Evolutionary conservation across 2,888 invertebrate genomes (phyloP), one percentile per base, ranked within the genome.

Genomic region (Lordiphosa fenestrarum): DNA sequence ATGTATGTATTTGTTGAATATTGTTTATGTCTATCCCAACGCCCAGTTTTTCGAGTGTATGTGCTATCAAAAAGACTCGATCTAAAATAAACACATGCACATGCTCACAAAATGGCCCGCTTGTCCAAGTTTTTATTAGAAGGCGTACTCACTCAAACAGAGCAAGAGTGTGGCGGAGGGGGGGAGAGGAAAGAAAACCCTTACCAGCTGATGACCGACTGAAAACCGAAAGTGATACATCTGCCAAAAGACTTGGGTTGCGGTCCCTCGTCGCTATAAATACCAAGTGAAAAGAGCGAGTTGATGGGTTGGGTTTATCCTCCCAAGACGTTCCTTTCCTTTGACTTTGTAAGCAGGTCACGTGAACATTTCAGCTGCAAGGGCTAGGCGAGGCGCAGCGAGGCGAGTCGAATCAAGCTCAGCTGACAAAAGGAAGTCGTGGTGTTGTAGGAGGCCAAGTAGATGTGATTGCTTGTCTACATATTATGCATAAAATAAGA

Each of bases 341-440:
- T 67, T 73, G 75, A 80, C 62, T 78, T 77, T 56, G 84, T 75
- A 81, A 81, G 77, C 80, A 83, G 80, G 80, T 81, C 80, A 81
- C 80, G 80, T 81, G 81, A 75, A 58, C 66, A 53, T 69, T 66
- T 66, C 57, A 67, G 54, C 58, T 53, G 53, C 49, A 69, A 73
- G 64, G 64, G 63, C 59, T 59, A 51, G 19, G 51, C 48, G 21
- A 54, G 48, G 42, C 37, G 55, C 9, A 9, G 63, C 59, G 57
- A 50, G 13, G 51, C 48, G 21, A 54, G 53, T 39, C 37, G 55
- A 30, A 30, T 30, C 9, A 30, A 30, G 30, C 30, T 30, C 30
- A 50, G 48, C 65, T 47, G 53, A 54, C 65, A 57, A 54, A 48
- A 47, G 62, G 49, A 61, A 54, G 49, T 54, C 35, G 72, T 53